Conservation (phyloP, 2,113 vertebrate species). For the Rhineura floridana region DNA sequence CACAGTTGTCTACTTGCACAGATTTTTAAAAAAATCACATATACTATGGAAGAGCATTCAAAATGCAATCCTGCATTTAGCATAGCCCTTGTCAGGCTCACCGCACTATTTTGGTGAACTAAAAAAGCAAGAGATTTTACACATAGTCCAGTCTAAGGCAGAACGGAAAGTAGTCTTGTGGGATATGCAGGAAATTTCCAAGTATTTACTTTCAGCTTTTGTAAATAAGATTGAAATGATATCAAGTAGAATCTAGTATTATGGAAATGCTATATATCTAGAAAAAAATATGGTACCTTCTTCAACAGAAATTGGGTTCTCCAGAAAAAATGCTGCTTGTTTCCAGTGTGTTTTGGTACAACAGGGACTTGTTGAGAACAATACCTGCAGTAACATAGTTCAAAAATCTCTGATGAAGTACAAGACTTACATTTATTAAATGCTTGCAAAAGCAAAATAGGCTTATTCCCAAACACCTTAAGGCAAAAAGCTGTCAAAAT, state of each 20-base stretch:
- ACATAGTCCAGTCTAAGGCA: not conserved
- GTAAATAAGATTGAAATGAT: not conserved
- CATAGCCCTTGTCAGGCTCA: not conserved
- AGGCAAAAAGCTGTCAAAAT: slow-evolving; percentile 69
- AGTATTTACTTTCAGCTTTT: not conserved
- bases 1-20: not conserved
- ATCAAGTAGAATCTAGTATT: not conserved
- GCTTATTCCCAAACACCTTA: slow-evolving; percentile 70
- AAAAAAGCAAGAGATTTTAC: not conserved
- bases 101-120: not conserved
- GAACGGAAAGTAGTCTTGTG: not conserved
- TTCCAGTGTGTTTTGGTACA: slow-evolving; percentile 94
- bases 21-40: not conserved
- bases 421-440: slow-evolving; percentile 55
- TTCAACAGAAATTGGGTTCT: slow-evolving; percentile 85
- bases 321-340: slow-evolving; percentile 91
- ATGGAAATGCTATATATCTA: not conserved
- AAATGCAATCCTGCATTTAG: not conserved
- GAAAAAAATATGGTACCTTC: slow-evolving; percentile 76
- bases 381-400: slow-evolving; percentile 81
- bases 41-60: not conserved
- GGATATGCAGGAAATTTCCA: not conserved
- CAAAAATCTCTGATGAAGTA: slow-evolving; percentile 74
- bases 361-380: slow-evolving; percentile 91
- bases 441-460: slow-evolving; percentile 73